phyloP scores from a whole-genome alignment of 35 echinoderm and acorn worm species.

The Diadema setosum region DNA sequence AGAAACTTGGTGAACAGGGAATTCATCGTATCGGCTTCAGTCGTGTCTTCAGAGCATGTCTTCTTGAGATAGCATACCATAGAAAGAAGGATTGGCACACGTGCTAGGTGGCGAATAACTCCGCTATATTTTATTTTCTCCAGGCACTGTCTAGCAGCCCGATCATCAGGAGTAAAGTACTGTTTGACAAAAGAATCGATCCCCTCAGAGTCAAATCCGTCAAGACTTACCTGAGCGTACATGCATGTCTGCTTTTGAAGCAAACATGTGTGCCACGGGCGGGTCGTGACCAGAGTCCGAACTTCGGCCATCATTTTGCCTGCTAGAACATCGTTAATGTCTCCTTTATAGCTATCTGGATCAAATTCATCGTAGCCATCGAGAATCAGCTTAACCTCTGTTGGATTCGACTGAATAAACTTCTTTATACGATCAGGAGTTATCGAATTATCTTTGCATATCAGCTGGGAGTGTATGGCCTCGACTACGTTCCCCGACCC shows the following conservation, averaged over 20 bases:
- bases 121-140: not conserved
- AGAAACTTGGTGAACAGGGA: not conserved
- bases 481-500: not conserved
- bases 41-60: not conserved
- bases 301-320: not conserved
- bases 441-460: not conserved
- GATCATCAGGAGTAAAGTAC: not conserved
- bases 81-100: not conserved
- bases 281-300: not conserved
- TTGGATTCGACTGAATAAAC: not conserved
- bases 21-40: not conserved
- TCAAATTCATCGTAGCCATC: constrained; percentile 1
- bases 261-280: not conserved
- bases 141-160: not conserved
- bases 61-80: constrained; percentile 1
- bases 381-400: not conserved
- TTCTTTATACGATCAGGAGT: not conserved
- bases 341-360: not conserved
- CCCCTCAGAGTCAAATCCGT: not conserved
- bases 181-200: not conserved
- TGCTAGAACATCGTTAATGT: not conserved
- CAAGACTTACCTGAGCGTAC: not conserved
- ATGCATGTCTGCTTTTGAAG: not conserved
- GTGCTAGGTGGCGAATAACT: not conserved
- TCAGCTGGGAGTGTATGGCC: not conserved